A percentile compares a stretch with the other conserved stretches of the same genome.
Evolutionary conservation across 1,140 invertebrate species (phyloP).

Genomic region (Megalopta genalis): DNA sequence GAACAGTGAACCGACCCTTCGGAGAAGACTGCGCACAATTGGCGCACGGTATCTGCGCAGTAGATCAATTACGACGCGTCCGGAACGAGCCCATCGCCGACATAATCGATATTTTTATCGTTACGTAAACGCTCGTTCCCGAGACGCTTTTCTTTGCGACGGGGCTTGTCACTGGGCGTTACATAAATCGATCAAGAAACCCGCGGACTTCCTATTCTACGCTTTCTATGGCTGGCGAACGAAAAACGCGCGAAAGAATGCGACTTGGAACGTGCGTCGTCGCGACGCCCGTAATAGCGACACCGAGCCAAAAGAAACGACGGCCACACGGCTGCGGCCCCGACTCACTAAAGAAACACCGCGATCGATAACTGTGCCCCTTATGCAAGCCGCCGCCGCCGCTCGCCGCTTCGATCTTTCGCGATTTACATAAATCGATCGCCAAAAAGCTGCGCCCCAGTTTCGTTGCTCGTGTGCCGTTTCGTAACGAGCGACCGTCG

Average conservation of each 20-base stretch:
- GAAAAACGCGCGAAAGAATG: constrained; percentile 3
- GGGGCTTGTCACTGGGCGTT: background rate
- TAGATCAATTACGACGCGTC: background rate
- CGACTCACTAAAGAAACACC: background rate
- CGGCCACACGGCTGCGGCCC: background rate
- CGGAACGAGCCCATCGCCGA: background rate
- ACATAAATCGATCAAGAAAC: constrained; percentile 6
- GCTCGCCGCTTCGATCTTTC: too few species aligned
- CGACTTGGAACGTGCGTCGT: background rate
- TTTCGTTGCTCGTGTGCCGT: too few species aligned
- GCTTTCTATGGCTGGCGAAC: background rate
- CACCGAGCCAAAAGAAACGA: constrained; percentile 1
- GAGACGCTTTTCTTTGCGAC: background rate
- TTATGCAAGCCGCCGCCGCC: background rate
- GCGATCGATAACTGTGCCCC: background rate
- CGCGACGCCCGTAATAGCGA: background rate
- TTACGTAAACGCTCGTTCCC: background rate
- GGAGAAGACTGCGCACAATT: background rate
- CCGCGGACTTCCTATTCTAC: background rate
- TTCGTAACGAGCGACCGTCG: too few species aligned
- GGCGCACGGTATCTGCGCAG: background rate
- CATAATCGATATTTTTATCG: background rate
- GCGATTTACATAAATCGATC: too few species aligned
- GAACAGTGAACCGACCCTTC: background rate
- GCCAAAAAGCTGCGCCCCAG: too few species aligned